These are phyloP conservation scores for Plebejus argus DNA, from an alignment of 2,888 invertebrate genomes.

Conservation along the genomic window DNA sequence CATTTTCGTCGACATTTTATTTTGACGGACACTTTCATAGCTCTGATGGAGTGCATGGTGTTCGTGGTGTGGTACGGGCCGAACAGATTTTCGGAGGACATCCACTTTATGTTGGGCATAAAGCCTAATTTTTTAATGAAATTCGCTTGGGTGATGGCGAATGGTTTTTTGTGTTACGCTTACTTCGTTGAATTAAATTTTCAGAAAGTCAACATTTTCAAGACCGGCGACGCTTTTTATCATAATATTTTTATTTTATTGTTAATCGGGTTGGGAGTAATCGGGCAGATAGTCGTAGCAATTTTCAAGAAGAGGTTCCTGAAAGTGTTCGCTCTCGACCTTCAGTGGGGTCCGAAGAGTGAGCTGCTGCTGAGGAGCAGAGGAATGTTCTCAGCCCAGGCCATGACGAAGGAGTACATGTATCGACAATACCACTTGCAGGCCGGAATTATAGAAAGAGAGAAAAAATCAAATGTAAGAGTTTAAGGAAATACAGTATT, in stretches of 20 bases:
- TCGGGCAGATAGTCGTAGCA: conserved; percentile 46
- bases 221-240: conserved; percentile 30
- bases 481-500: background rate
- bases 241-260: background rate
- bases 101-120: conserved; percentile 73
- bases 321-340: conserved; percentile 50
- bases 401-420: conserved; percentile 77
- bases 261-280: background rate
- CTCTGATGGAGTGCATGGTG: conserved; percentile 54
- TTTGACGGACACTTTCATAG: conserved; percentile 50
- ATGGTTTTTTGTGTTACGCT: conserved; percentile 49
- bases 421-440: conserved; percentile 73
- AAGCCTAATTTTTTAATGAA: conserved; percentile 59
- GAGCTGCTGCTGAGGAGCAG: conserved; percentile 65
- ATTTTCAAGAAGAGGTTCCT: conserved; percentile 47
- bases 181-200: conserved; percentile 48
- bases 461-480: conserved; percentile 56
- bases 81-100: conserved; percentile 65
- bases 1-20: conserved; percentile 47
- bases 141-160: conserved; percentile 54
- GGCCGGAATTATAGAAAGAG: conserved; percentile 62
- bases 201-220: conserved; percentile 9
- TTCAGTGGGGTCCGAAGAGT: conserved; percentile 63
- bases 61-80: conserved; percentile 68
- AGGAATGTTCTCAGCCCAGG: conserved; percentile 73